phyloP scores from a whole-genome alignment of 2,888 invertebrate species.

The Lepidocyrtinus sp. region DNA sequence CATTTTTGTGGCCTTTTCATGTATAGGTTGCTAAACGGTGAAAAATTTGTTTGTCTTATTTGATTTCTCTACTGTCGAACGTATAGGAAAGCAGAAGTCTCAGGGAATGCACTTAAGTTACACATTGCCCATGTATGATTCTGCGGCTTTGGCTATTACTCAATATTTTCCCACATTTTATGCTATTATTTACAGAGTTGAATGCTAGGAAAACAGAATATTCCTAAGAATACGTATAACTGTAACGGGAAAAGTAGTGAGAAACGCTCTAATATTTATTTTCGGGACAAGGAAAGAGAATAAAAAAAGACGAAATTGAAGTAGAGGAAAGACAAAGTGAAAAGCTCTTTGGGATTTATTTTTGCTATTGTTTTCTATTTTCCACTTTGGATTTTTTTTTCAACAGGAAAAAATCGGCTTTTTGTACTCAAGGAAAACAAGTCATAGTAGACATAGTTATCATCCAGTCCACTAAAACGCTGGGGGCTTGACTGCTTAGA shows the following conservation, averaged over 20 bases:
- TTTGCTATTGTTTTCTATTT: constrained; percentile 34
- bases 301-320: constrained; percentile 25
- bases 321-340: constrained; percentile 36
- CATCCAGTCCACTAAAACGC: constrained; percentile 12
- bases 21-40: constrained; percentile 17
- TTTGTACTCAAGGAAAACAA: constrained; percentile 13
- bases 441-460: constrained; percentile 5
- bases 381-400: constrained; percentile 18
- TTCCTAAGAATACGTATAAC: no score
- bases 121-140: background rate
- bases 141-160: constrained; percentile 6
- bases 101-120: constrained; percentile 20
- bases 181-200: background rate
- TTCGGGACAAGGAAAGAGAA: background rate
- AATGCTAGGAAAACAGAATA: no score
- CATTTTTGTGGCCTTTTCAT: background rate
- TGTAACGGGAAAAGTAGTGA: background rate
- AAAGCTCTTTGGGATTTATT: constrained; percentile 49
- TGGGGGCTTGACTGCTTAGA: constrained; percentile 7
- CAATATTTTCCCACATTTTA: background rate
- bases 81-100: constrained; percentile 4
- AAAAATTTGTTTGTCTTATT: constrained; percentile 36
- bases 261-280: constrained; percentile 23
- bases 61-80: background rate
- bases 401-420: constrained; percentile 19